Base-by-base conservation (phyloP, 2,113 vertebrate species). In the Aphelocoma coerulescens region DNA sequence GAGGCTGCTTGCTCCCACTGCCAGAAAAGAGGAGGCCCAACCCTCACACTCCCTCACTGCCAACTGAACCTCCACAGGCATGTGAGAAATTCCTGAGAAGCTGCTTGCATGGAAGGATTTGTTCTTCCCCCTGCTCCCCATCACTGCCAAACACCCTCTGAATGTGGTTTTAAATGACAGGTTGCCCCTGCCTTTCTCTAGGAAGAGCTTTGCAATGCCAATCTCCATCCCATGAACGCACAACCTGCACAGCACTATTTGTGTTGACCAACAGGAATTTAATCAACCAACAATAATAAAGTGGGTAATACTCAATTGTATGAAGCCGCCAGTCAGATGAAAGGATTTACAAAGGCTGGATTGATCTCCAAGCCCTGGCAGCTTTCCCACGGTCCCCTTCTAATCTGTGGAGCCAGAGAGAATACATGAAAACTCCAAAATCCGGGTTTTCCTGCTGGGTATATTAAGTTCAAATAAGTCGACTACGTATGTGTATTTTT, bases 251-350 rank as follows among this genome's bases (percentile, higher is more conserved):
- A 93, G 92, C 86, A 74, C 94, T 95, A 95, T 94, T 96, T 92
- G 92, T 96, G 95, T 96, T 97, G 97, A 97, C 93, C 95, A 97
- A 97, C 93, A 91, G 95, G 96, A 96, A 97, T 96, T 92, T 95
- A 97, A 97, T 97, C 95, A 97, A 85, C 85, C 78, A 92, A 97
- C 95, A 96, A 95, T 95, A 97, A 97, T 96, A 97, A 96, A 96
- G 81, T 52, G 96, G 90, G 96, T 95, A 97, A 97, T 96, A 93
- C 95, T 91, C 95, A 91, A 92, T 96, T 96, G 96, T 95, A 93
- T 52, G 92, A 92, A 88, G 93, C 93, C 35, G 21, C 87, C 96
- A 96, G 94, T 95, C 95, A 96, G 95, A 96, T 96, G 96, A 97
- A 96, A 93, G 95, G 96, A 97, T 97, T 97, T 97, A 96, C 92